phyloP scores from a whole-genome alignment of 2,113 vertebrate genomes.

The Vicugna pacos region DNA sequence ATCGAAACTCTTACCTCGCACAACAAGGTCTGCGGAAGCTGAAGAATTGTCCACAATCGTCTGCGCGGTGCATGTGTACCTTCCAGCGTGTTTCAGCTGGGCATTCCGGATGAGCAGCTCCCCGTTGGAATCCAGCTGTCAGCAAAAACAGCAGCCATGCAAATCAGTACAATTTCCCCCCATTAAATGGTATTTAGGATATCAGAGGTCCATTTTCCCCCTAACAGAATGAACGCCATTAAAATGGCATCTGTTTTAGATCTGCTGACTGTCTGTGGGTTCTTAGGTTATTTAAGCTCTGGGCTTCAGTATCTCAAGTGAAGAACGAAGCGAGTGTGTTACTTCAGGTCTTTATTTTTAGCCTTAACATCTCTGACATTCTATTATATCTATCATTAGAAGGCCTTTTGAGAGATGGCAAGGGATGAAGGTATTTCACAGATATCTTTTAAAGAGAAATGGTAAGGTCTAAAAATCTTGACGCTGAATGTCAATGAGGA shows the following conservation, averaged over 20 bases:
- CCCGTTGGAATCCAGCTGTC: slow-evolving; percentile 92
- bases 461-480: not conserved
- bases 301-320: not conserved
- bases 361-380: not conserved
- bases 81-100: slow-evolving; percentile 94
- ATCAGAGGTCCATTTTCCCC: too few species aligned
- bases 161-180: not conserved
- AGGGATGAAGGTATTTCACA: not conserved
- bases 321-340: slow-evolving; percentile 1
- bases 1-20: slow-evolving; percentile 92
- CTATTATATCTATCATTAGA: not conserved
- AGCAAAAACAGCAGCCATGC: slow-evolving; percentile 55
- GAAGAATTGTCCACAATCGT: slow-evolving; percentile 96
- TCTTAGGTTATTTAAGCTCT: not conserved
- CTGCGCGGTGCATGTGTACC: slow-evolving; percentile 95
- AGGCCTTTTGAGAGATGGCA: not conserved
- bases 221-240: not conserved
- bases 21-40: slow-evolving; percentile 94
- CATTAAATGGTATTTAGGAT: not conserved
- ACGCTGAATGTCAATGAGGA: not conserved
- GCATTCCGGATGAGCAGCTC: slow-evolving; percentile 94
- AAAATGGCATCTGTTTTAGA: not conserved
- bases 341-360: not conserved
- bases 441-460: not conserved
- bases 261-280: not conserved